These are phyloP conservation scores for Tethea ocularis DNA, from an alignment of 2,888 invertebrate species.

Conservation along the genomic window DNA sequence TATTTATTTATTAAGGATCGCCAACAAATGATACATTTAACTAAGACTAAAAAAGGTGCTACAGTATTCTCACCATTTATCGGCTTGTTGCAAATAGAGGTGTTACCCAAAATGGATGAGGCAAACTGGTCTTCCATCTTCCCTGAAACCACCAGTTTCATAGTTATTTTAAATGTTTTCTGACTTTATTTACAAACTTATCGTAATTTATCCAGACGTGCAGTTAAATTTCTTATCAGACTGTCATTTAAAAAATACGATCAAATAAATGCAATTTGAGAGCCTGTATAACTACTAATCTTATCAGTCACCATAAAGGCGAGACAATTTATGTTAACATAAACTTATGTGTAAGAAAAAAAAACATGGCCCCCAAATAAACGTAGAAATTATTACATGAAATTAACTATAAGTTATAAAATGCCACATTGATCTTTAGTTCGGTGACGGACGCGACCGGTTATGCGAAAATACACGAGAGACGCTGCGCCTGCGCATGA, in stretches of 20 bases:
- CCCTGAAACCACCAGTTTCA: not conserved
- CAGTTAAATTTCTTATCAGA: constrained; percentile 17
- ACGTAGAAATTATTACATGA: constrained; percentile 30
- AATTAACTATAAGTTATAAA: constrained; percentile 43
- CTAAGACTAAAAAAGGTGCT: too few species aligned
- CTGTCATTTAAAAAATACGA: constrained; percentile 11
- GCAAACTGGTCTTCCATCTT: too few species aligned
- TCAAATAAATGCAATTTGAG: constrained; percentile 13
- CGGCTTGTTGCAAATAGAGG: too few species aligned
- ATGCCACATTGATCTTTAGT: constrained; percentile 40
- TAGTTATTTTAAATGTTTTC: not conserved
- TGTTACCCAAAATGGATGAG: too few species aligned
- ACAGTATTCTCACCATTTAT: too few species aligned
- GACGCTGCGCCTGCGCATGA: constrained; percentile 39
- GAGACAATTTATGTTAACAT: constrained; percentile 26
- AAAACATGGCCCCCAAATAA: constrained; percentile 18
- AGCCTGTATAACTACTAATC: constrained; percentile 1
- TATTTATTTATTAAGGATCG: too few species aligned
- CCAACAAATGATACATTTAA: too few species aligned
- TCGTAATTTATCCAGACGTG: not conserved
- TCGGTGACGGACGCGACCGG: constrained; percentile 37
- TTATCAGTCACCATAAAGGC: constrained; percentile 17
- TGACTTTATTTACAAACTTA: not conserved
- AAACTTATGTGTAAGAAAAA: constrained; percentile 26
- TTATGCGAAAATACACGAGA: constrained; percentile 49